Conservation (phyloP, 2,113 vertebrate genomes). For the Tichodroma muraria region DNA sequence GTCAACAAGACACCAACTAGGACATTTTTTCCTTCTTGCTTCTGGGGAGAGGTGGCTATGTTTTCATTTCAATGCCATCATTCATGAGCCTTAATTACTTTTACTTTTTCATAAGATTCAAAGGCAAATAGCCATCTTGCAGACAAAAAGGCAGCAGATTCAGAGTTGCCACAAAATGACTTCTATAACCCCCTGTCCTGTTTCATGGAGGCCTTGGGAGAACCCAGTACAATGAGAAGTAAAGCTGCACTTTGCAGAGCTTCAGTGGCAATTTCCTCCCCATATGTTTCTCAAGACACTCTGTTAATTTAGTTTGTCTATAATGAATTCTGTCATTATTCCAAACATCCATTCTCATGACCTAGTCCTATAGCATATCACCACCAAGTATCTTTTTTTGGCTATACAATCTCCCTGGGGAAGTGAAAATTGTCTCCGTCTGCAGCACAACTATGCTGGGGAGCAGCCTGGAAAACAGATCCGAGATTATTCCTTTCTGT, state of each 20-base stretch:
- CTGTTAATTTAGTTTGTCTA: slow-evolving; percentile 58
- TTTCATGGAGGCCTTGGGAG: slow-evolving; percentile 12
- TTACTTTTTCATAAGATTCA: neutral
- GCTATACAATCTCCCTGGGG: slow-evolving; percentile 52
- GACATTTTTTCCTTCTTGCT: neutral
- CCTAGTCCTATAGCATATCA: slow-evolving; percentile 42
- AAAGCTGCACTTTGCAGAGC: slow-evolving; percentile 1
- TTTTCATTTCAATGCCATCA: neutral
- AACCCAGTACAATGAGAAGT: slow-evolving; percentile 11
- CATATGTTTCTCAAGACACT: slow-evolving; percentile 51
- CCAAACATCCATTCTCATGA: slow-evolving; percentile 60
- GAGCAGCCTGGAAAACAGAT: slow-evolving; percentile 64
- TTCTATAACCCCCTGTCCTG: neutral
- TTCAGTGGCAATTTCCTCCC: slow-evolving; percentile 58
- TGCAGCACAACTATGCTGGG: slow-evolving; percentile 44
- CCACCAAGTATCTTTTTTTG: slow-evolving; percentile 46
- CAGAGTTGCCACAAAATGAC: neutral
- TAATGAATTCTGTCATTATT: slow-evolving; percentile 54
- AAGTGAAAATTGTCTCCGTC: slow-evolving; percentile 48
- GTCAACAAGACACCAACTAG: neutral
- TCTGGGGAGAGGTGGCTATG: neutral
- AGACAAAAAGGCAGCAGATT: slow-evolving; percentile 28
- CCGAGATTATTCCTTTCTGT: slow-evolving; percentile 58
- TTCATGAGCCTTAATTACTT: slow-evolving; percentile 6
- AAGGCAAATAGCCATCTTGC: neutral